Evolutionary conservation across 2,797 vertebrate genomes (phyloP).

Genomic region (Denticeps clupeoides): DNA sequence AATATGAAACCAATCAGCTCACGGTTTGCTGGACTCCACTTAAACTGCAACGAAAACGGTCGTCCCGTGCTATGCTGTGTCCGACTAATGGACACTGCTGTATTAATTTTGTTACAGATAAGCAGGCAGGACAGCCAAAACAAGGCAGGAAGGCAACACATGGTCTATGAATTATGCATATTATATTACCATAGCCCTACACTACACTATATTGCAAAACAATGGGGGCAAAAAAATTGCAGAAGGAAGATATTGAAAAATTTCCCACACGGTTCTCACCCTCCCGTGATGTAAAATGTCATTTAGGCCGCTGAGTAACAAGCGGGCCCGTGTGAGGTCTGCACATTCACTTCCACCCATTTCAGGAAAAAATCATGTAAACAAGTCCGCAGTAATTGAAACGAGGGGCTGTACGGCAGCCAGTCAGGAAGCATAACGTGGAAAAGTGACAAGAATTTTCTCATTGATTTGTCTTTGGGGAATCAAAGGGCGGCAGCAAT

Average conservation of each 20-base stretch:
- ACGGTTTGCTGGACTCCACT: conserved; percentile 50
- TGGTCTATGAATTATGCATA: conserved; percentile 90
- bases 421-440: conserved; percentile 72
- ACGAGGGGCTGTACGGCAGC: conserved; percentile 71
- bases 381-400: conserved; percentile 90
- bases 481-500: conserved; percentile 76
- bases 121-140: conserved; percentile 73
- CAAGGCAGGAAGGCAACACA: conserved; percentile 61
- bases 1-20: conserved; percentile 30
- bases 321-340: conserved; percentile 66
- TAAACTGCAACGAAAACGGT: conserved; percentile 55
- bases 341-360: conserved; percentile 55
- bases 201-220: conserved; percentile 62
- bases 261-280: conserved; percentile 84
- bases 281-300: conserved; percentile 83
- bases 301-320: conserved; percentile 76
- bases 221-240: conserved; percentile 75
- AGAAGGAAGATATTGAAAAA: conserved; percentile 81
- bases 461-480: conserved; percentile 84
- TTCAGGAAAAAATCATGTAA: conserved; percentile 76
- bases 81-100: conserved; percentile 67
- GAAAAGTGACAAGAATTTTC: conserved; percentile 72
- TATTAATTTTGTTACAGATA: conserved; percentile 78
- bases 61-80: conserved; percentile 62
- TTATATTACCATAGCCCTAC: conserved; percentile 68